Conservation (phyloP, 1,140 invertebrate species). For the Magallana ariakensis region DNA sequence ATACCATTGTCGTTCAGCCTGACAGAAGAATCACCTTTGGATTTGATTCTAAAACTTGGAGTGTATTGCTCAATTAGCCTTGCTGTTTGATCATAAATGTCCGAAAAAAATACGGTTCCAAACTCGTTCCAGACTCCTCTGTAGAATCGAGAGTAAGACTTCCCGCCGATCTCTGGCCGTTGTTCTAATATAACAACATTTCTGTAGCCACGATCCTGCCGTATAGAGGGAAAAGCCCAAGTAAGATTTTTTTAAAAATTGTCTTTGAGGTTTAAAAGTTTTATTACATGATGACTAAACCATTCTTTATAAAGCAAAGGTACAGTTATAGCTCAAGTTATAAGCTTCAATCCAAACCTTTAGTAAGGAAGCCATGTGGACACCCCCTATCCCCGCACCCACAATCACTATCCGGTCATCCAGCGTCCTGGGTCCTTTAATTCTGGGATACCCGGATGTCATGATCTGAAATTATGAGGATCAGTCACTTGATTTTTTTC, state of each 20-base stretch:
- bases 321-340: too few species aligned
- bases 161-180: not conserved
- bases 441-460: not conserved
- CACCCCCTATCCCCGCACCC: not conserved
- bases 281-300: too few species aligned
- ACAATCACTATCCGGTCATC: not conserved
- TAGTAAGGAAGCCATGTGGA: not conserved
- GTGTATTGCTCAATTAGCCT: not conserved
- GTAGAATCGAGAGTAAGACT: not conserved
- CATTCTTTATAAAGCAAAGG: too few species aligned
- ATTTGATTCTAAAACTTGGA: not conserved
- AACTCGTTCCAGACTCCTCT: not conserved
- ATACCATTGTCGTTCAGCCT: not conserved
- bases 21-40: not conserved
- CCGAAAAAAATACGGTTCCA: not conserved
- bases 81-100: not conserved
- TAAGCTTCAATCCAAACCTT: too few species aligned
- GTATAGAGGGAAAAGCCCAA: too few species aligned
- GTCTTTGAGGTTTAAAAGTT: too few species aligned
- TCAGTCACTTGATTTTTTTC: too few species aligned
- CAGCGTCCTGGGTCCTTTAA: not conserved
- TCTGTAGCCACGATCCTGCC: not conserved
- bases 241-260: too few species aligned
- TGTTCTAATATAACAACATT: constrained; percentile 27
- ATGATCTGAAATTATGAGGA: too few species aligned